Conservation (phyloP, 2,888 invertebrate genomes). For the Lottia gigantea region DNA sequence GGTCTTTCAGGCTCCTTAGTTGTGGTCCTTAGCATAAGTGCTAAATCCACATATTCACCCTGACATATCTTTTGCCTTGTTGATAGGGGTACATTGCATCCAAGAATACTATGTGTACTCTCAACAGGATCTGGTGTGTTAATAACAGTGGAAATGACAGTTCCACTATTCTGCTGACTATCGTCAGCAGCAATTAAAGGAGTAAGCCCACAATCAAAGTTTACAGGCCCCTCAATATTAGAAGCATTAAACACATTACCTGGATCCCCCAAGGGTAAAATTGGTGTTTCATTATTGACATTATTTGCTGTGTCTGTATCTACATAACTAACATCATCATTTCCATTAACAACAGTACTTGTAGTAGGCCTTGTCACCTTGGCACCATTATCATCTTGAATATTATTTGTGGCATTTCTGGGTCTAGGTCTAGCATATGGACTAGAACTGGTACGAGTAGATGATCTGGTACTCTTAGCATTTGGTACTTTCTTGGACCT, state of each 20-base stretch:
- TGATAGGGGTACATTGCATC: neutral
- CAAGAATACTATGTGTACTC: neutral
- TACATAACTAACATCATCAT: neutral
- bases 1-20: neutral
- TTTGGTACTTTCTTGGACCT: no score
- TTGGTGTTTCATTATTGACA: no score
- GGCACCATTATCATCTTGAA: neutral
- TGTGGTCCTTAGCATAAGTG: neutral
- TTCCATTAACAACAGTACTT: neutral
- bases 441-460: neutral
- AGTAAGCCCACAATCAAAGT: no score
- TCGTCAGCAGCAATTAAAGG: no score
- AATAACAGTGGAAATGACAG: no score
- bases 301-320: no score
- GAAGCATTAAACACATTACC: no score
- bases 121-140: neutral
- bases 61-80: neutral
- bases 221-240: no score
- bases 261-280: no score
- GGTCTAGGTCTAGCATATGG: neutral
- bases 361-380: neutral
- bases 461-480: neutral
- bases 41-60: neutral
- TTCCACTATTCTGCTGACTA: no score
- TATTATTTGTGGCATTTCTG: neutral